Percentiles rank a stretch among this genome's conserved stretches.
phyloP scores from a whole-genome alignment of 2,888 invertebrate species.

The Malthinus flaveolus region DNA sequence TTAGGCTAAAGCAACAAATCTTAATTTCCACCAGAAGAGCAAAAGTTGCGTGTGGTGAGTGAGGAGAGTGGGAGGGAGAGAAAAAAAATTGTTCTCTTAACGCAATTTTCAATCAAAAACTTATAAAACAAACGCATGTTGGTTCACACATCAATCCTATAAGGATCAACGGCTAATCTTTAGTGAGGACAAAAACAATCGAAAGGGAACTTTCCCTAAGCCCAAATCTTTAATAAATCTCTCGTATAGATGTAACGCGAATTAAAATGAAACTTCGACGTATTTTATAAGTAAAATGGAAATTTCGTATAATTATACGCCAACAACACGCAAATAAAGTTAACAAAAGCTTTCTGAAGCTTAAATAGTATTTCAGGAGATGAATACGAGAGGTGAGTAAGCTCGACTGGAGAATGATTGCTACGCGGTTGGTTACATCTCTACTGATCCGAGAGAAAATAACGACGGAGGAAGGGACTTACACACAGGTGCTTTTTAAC shows the following conservation, averaged over 20 bases:
- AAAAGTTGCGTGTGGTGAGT: conserved; percentile 2
- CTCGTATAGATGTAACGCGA: conserved; percentile 30
- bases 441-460: conserved; percentile 53
- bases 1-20: too few relatives aligned
- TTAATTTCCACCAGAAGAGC: too few relatives aligned
- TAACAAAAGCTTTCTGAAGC: conserved; percentile 31
- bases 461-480: conserved; percentile 48
- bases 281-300: not conserved
- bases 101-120: conserved; percentile 22
- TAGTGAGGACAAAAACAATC: conserved; percentile 55
- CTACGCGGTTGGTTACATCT: conserved; percentile 53
- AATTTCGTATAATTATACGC: conserved; percentile 26
- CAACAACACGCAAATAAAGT: conserved; percentile 18
- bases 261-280: not conserved
- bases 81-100: conserved; percentile 7
- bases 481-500: conserved; percentile 35
- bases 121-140: conserved; percentile 44
- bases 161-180: conserved; percentile 54
- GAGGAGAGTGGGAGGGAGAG: conserved; percentile 23
- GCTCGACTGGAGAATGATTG: conserved; percentile 52
- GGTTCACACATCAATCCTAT: conserved; percentile 54
- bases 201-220: conserved; percentile 41
- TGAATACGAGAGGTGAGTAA: conserved; percentile 39
- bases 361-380: conserved; percentile 33
- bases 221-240: conserved; percentile 35